Percentiles rank a stretch among this genome's conserved stretches.
These are phyloP conservation scores for Heterochromis multidens DNA, from an alignment of 2,113 vertebrate species.

Conservation along the genomic window DNA sequence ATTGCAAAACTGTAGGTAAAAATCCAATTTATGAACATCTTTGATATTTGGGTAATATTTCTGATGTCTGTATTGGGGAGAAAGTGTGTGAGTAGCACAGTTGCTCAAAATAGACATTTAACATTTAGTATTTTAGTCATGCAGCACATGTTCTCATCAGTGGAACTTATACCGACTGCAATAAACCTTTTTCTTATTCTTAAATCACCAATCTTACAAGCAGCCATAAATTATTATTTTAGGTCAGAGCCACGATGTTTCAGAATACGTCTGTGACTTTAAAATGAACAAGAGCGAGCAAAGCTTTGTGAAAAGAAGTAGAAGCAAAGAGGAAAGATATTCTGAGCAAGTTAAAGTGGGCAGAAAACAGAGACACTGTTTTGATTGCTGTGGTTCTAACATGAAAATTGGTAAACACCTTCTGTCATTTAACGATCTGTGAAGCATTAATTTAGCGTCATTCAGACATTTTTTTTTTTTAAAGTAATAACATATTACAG, in stretches of 20 bases:
- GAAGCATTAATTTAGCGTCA: neutral
- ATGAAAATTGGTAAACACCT: neutral
- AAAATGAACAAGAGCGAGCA: neutral
- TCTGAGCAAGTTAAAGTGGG: too few relatives aligned
- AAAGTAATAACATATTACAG: neutral
- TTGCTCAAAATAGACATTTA: neutral
- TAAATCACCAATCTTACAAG: constrained; percentile 5
- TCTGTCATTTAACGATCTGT: neutral
- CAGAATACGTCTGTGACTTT: neutral
- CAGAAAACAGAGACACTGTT: neutral
- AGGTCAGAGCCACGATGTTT: constrained; percentile 2
- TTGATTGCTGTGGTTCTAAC: neutral
- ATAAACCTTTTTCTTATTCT: constrained; percentile 3
- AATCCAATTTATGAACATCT: neutral
- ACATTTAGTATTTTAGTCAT: neutral
- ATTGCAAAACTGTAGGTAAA: neutral
- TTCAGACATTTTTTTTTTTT: neutral
- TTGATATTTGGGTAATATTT: neutral
- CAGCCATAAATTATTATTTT: neutral
- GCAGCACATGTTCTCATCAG: neutral
- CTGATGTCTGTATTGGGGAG: neutral
- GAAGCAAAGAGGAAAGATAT: neutral
- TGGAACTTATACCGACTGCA: neutral
- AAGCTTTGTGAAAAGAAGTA: neutral
- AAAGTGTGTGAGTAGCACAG: neutral